Base-by-base conservation (phyloP, 2,113 vertebrate genomes). In the Mixornis gularis region DNA sequence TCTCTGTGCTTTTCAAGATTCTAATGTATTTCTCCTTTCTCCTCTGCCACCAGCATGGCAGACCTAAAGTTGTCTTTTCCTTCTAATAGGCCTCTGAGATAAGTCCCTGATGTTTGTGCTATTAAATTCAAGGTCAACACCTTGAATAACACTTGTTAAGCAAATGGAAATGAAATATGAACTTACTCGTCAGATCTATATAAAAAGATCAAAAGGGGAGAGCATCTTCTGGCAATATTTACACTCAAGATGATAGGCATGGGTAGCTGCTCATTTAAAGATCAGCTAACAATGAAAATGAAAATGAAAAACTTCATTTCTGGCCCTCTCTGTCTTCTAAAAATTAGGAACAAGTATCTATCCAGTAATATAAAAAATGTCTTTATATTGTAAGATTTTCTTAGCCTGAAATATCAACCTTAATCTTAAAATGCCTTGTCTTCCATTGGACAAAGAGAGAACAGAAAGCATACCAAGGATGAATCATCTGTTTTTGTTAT, bases 401-500 rank as follows among this genome's bases (percentile, higher is more conserved):
- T 79, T 62, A 55, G 51, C 38, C 53, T 87, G 59, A 87, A 94
- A 53, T 86, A 68, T 52, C 76, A 79, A 24, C 49, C 22, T 60
- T 76, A 60, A 72, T 71, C 0, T 3, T 78, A 74, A 89, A 86
- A 77, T 85, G 49, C 72, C 41, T 4, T 66, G 30, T 94, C 13
- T 92, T 38, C 43, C 48, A 80, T 55, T 89, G 87, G 92, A 79
- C 59, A 85, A 56, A 92, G 70, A 65, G 30, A 56, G 65, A 79
- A 59, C 38, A 89, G 87, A 87, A 72, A 85, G 38, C 43, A 51
- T 43, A 81, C 34, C 62, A 94, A 15, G 1, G 0, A 79, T 94
- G 91, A 94, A 91, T 95, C 94, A 89, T 85, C 86, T 91, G 59
- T 1, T 91, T 94, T 89, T 87, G 53, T 89, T 89, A 80, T 36